Evolutionary conservation across 1,140 invertebrate species (phyloP).

Genomic region (Teleopsis dalmanni): DNA sequence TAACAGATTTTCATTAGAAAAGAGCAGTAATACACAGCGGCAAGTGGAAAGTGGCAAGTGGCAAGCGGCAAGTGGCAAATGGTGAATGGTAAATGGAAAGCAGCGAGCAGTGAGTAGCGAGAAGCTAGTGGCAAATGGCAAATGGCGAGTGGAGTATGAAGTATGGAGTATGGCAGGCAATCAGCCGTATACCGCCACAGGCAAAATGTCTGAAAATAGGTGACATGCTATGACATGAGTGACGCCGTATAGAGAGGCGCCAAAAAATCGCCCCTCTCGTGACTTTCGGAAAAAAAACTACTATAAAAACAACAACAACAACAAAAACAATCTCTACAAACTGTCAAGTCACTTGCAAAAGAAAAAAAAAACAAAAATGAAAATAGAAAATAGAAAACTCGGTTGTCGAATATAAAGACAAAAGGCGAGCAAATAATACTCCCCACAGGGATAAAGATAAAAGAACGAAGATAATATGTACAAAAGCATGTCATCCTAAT

Average conservation of each 20-base stretch:
- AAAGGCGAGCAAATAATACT: neutral
- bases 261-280: slow-evolving; percentile 1
- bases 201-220: slow-evolving; percentile 10
- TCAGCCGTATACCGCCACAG: neutral
- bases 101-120: neutral
- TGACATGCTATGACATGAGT: slow-evolving; percentile 11
- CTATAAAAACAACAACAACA: slow-evolving; percentile 11
- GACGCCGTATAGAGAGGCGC: slow-evolving; percentile 7
- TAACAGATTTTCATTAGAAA: slow-evolving; percentile 11
- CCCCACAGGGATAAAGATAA: slow-evolving; percentile 27
- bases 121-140: neutral
- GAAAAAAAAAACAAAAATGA: neutral
- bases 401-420: neutral
- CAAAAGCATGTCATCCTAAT: neutral
- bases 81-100: neutral
- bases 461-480: neutral
- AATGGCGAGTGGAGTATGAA: neutral
- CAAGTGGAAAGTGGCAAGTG: neutral
- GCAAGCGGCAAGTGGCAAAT: neutral
- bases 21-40: neutral
- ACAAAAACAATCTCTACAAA: neutral
- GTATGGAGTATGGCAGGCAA: neutral
- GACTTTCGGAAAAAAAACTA: slow-evolving; percentile 12
- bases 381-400: neutral
- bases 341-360: neutral